Percentiles rank a stretch among this genome's conserved stretches.
These are phyloP conservation scores for Acanthochromis polyacanthus DNA, from an alignment of 2,113 vertebrate genomes.

Conservation along the genomic window DNA sequence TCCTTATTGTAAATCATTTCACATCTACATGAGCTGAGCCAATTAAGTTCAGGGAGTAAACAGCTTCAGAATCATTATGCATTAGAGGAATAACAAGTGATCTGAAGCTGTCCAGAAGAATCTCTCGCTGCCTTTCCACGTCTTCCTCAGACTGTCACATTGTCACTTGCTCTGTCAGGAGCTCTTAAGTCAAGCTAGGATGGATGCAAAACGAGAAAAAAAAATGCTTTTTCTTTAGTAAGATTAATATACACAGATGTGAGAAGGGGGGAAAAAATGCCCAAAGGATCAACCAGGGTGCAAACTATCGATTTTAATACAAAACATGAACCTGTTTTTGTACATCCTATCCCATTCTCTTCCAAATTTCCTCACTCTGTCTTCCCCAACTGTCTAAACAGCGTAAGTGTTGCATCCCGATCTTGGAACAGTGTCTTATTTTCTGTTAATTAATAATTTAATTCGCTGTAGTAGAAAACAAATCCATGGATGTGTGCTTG, in stretches of 20 bases:
- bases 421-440: background rate
- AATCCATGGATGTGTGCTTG: background rate
- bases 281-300: constrained; percentile 41
- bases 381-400: background rate
- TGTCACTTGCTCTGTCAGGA: constrained; percentile 66
- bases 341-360: background rate
- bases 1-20: constrained; percentile 64
- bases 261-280: background rate
- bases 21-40: constrained; percentile 60
- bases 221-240: constrained; percentile 34
- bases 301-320: constrained; percentile 43
- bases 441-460: background rate
- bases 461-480: background rate
- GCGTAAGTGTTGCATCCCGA: constrained; percentile 13
- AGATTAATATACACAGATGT: constrained; percentile 46
- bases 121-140: constrained; percentile 49
- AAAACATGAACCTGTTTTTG: constrained; percentile 59
- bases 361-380: background rate
- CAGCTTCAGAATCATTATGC: constrained; percentile 71
- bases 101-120: constrained; percentile 63
- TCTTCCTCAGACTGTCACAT: constrained; percentile 62
- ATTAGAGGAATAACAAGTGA: constrained; percentile 64
- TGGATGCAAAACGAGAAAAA: constrained; percentile 31
- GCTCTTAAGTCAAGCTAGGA: constrained; percentile 53
- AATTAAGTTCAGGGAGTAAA: constrained; percentile 70